These are phyloP conservation scores for Ophonus ardosiacus DNA, from an alignment of 2,888 invertebrate species.

Conservation along the genomic window DNA sequence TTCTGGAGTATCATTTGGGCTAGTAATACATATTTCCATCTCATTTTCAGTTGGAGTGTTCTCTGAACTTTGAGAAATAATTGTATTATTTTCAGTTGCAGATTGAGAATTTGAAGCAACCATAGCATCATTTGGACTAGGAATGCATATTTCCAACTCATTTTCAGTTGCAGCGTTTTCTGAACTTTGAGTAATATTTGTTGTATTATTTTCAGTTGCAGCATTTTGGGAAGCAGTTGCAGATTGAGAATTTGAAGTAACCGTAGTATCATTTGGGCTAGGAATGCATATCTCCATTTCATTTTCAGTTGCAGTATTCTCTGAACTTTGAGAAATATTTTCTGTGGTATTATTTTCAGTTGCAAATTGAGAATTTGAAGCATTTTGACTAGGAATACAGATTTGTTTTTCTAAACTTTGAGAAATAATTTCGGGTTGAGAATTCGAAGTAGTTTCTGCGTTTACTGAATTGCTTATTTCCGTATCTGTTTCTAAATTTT, in stretches of 20 bases:
- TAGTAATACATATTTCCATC: not conserved
- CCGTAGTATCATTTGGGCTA: not conserved
- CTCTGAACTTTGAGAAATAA: not conserved
- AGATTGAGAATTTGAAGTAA: not conserved
- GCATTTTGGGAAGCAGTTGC: constrained; percentile 1
- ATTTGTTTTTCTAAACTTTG: no score
- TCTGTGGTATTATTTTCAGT: no score
- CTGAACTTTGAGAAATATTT: not conserved
- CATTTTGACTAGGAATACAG: no score
- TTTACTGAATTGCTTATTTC: no score
- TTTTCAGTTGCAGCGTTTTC: not conserved
- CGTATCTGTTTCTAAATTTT: not conserved
- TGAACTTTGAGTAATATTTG: not conserved
- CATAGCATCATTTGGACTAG: not conserved
- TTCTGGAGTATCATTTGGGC: not conserved
- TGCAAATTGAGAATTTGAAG: no score
- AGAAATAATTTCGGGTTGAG: no score
- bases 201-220: not conserved
- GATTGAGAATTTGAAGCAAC: not conserved
- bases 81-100: not conserved
- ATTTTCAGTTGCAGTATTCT: not conserved
- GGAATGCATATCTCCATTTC: no score
- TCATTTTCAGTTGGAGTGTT: not conserved
- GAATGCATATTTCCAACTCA: not conserved
- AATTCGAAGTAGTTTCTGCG: no score